Conservation (phyloP, 1,140 invertebrate species). For the Ceratoteleas bidentatus region DNA sequence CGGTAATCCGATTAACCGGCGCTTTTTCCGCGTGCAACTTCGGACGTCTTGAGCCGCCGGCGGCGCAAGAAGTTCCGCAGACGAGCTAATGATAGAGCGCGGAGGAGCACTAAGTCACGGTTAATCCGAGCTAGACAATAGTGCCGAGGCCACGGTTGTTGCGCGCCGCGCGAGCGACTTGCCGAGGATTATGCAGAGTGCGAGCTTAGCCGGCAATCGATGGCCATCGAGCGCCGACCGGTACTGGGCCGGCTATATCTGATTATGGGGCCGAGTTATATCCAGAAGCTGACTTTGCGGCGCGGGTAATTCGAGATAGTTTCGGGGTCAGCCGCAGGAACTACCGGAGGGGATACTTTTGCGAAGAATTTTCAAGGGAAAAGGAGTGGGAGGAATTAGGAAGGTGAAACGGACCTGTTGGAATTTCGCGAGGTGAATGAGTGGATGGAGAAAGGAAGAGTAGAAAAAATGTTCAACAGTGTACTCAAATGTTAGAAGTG, state of each 20-base stretch:
- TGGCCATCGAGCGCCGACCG: conserved; percentile 60
- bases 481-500: no score
- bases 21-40: conserved; percentile 50
- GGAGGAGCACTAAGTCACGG: conserved; percentile 78
- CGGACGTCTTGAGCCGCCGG: conserved; percentile 27
- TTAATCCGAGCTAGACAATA: conserved; percentile 65
- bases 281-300: conserved; percentile 19
- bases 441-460: no score
- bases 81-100: conserved; percentile 77
- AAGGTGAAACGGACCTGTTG: no score
- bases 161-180: conserved; percentile 59
- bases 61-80: conserved; percentile 55
- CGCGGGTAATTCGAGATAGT: conserved; percentile 31
- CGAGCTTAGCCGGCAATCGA: conserved; percentile 67
- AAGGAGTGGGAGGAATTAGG: no score
- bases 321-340: conserved; percentile 11
- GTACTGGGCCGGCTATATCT: conserved; percentile 15
- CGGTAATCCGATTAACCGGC: conserved; percentile 59
- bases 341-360: no score
- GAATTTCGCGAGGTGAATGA: no score
- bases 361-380: no score
- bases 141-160: conserved; percentile 31
- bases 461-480: no score
- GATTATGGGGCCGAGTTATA: conserved; percentile 47
- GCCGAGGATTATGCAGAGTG: conserved; percentile 70